Evolutionary conservation across 2,888 invertebrate species (phyloP).

Genomic region (Ophonus ardosiacus): DNA sequence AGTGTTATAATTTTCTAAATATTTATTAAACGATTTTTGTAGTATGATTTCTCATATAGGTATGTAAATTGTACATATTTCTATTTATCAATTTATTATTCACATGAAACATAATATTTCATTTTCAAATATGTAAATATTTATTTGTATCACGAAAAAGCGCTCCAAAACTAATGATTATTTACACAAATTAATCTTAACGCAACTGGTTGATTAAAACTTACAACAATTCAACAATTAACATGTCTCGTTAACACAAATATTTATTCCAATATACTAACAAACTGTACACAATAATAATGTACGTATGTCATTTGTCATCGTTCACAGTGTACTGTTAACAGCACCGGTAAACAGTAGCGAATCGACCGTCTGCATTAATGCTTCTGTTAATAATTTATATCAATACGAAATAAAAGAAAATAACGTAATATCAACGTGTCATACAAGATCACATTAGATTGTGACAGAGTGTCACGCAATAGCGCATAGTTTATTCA

Average conservation of each 20-base stretch:
- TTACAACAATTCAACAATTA: constrained; percentile 6
- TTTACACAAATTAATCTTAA: neutral
- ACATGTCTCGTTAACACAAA: neutral
- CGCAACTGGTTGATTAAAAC: neutral
- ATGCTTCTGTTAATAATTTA: constrained; percentile 28
- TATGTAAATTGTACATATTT: neutral
- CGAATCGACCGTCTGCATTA: constrained; percentile 26
- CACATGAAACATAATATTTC: neutral
- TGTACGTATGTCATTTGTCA: constrained; percentile 13
- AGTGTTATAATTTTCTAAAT: too few relatives aligned
- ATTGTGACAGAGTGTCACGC: constrained; percentile 14
- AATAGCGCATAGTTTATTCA: neutral
- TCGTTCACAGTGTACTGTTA: constrained; percentile 17
- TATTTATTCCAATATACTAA: constrained; percentile 6
- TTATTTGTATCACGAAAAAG: neutral
- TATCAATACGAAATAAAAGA: constrained; percentile 8
- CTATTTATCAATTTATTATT: neutral
- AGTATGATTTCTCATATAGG: too few relatives aligned
- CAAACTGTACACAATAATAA: constrained; percentile 14
- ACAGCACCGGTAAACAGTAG: constrained; percentile 1
- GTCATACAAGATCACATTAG: constrained; percentile 9
- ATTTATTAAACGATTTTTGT: too few relatives aligned
- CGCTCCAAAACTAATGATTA: neutral
- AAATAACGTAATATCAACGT: constrained; percentile 20
- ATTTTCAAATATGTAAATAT: neutral